Evolutionary conservation across 2,797 vertebrate genomes (phyloP), one percentile per base, ranked within the genome.

Genomic region (Tokudaia tokunoshimensis): DNA sequence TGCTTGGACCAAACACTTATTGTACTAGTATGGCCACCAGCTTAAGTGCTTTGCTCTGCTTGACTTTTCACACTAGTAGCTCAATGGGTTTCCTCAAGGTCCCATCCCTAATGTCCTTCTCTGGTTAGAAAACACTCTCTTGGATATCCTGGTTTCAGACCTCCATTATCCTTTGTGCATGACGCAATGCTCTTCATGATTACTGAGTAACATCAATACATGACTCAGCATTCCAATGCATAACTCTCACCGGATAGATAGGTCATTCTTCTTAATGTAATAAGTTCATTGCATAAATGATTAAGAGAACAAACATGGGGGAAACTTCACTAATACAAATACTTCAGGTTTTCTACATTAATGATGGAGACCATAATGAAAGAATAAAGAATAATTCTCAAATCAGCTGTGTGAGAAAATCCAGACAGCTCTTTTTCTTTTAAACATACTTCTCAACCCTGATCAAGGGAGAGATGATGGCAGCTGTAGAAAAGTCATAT

Each of bases 331-430:
- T 1, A 90, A 70, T 34, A 74, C 15, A 84, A 63, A 85, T 26
- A 41, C 12, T 34, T 52, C 24, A 50, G 19, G 9, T 86, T 92
- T 75, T 20, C 37, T 89, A 17, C 6, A n/a, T 37, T 92, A 37
- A 85, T 83, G 19, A 83, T 50, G 11, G 67, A 94, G 61, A 85
- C 15, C 11, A 31, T 8, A 94, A 61, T 84, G 29, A 79, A 97
- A 81, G n/a, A 93, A 34, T 67, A 81, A 96, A 81, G 44, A 50
- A 47, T 75, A 57, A 81, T 4, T 93, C 89, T 91, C 61, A 96
- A 85, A 37, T 1, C 4, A 75, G 12, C 26, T 75, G 88, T 15
- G 11, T 82, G 76, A 93, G 81, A 80, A 59, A 82, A 65, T 92
- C 93, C n/a, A 95, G 81, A 83, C 3, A 57, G 3, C 6, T 10